Evolutionary conservation across 2,797 vertebrate species (phyloP).

Genomic region (Macrochelys suwanniensis): DNA sequence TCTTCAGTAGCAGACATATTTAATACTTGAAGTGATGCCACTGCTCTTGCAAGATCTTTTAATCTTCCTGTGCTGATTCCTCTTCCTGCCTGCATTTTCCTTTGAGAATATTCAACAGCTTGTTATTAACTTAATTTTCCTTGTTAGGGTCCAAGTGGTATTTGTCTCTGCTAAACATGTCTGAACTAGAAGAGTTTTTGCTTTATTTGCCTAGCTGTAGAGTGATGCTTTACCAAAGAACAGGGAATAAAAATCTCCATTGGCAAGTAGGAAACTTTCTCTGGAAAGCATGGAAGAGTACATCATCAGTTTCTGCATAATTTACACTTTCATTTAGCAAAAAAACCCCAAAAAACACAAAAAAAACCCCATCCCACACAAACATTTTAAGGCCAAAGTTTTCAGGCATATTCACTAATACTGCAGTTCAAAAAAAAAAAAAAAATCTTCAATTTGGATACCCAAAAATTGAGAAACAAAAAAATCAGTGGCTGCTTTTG

Average conservation of each 20-base stretch:
- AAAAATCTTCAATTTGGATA: neutral
- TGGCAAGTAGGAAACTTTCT: rapidly evolving
- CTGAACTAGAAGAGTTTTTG: neutral
- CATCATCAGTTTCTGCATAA: neutral
- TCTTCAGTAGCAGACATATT: neutral
- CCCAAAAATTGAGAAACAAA: neutral
- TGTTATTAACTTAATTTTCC: neutral
- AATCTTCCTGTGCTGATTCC: neutral
- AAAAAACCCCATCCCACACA: too few relatives aligned
- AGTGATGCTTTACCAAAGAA: neutral
- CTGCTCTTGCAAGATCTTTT: neutral
- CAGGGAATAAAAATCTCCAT: neutral
- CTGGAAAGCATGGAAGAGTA: neutral
- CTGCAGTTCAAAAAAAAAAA: too few relatives aligned
- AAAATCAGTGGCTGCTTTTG: neutral
- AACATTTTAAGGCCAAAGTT: too few relatives aligned
- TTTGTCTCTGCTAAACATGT: neutral
- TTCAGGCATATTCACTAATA: too few relatives aligned
- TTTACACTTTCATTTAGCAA: neutral
- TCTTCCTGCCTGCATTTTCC: neutral
- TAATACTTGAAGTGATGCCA: neutral
- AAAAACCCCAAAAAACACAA: rapidly evolving
- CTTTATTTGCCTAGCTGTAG: constrained; percentile 1
- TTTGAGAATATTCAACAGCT: neutral
- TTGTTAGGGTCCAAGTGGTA: neutral